Percentiles rank a stretch among this genome's conserved stretches.
Evolutionary conservation across 2,888 invertebrate species (phyloP).

Genomic region (Phymatocera aterrima): DNA sequence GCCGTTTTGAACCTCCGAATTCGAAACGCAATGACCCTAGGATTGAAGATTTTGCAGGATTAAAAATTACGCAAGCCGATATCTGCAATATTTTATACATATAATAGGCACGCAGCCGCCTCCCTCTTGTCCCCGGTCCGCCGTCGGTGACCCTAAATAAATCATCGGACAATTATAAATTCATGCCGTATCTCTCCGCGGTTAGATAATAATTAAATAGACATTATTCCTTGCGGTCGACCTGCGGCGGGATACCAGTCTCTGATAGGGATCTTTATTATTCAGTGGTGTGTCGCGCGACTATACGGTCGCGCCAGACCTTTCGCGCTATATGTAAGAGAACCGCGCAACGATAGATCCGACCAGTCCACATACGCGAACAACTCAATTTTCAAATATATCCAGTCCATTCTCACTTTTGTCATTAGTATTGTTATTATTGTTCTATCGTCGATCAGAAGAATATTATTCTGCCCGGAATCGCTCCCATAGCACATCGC

Average conservation of each 20-base stretch:
- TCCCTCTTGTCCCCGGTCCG: no score
- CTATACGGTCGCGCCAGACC: conserved; percentile 39
- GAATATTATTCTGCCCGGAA: no score
- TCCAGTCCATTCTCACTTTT: not conserved
- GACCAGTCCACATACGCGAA: conserved; percentile 24
- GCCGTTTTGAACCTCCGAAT: not conserved
- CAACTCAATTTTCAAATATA: conserved; percentile 3
- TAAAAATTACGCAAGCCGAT: not conserved
- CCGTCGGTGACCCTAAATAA: conserved; percentile 44
- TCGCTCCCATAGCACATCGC: no score
- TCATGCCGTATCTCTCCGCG: conserved; percentile 55
- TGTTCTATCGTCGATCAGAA: no score
- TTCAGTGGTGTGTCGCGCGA: conserved; percentile 53
- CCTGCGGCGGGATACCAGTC: conserved; percentile 46
- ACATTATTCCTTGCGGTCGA: conserved; percentile 52
- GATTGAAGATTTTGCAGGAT: not conserved
- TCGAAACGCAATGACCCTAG: not conserved
- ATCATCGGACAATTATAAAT: conserved; percentile 52
- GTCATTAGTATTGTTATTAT: not conserved
- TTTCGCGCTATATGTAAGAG: conserved; percentile 19
- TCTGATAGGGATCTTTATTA: conserved; percentile 56
- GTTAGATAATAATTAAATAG: conserved; percentile 57
- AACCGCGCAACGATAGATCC: conserved; percentile 33
- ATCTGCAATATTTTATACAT: no score
- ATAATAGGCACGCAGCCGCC: no score